These are phyloP conservation scores for Spongia lamella DNA, from an alignment of 37 sponge, comb jelly and placozoan species.

Conservation along the genomic window DNA sequence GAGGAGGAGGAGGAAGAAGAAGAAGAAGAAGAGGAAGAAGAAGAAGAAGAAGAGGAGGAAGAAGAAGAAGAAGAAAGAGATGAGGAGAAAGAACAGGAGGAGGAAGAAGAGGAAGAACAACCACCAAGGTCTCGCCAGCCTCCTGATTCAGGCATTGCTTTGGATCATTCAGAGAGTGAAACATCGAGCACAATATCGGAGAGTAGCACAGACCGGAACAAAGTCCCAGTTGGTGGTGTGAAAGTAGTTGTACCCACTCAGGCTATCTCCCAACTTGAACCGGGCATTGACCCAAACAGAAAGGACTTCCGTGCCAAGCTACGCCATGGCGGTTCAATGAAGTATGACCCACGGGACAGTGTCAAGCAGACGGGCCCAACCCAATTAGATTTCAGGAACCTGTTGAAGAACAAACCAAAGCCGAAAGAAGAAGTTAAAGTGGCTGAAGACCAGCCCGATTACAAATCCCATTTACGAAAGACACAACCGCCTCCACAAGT, in stretches of 20 bases:
- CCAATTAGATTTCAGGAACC: constrained; percentile 45
- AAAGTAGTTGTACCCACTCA: neutral
- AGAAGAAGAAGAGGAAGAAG: constrained; percentile 2
- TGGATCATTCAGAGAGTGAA: constrained; percentile 5
- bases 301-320: neutral
- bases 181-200: constrained; percentile 11
- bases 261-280: neutral
- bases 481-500: constrained; percentile 31
- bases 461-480: constrained; percentile 53
- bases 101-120: neutral
- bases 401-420: constrained; percentile 14
- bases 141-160: neutral
- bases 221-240: constrained; percentile 1
- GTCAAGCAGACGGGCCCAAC: neutral
- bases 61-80: constrained; percentile 22
- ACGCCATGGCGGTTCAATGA: constrained; percentile 17
- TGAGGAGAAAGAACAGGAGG: constrained; percentile 31
- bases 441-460: constrained; percentile 69
- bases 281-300: neutral
- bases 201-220: constrained; percentile 42
- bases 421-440: constrained; percentile 45
- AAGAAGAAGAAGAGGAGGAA: constrained; percentile 8
- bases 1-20: constrained; percentile 19
- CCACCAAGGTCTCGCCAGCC: neutral
- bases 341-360: constrained; percentile 28